A percentile compares a stretch with the other conserved stretches of the same genome.
Conservation (phyloP, 2,888 invertebrate genomes). For the Orthonychiurus folsomi region DNA sequence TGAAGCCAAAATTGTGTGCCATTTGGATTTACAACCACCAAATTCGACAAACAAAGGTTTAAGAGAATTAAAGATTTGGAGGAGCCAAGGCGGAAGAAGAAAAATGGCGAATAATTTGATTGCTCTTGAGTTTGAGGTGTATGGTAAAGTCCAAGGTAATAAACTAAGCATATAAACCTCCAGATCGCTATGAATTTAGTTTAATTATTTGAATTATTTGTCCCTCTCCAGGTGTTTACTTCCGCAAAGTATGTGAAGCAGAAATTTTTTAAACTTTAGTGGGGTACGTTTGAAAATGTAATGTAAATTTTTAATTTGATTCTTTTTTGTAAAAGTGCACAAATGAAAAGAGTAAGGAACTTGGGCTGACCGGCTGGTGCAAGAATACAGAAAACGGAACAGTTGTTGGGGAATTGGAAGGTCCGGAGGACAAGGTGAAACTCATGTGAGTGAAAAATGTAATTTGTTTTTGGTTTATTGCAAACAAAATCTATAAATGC, state of each 20-base stretch:
- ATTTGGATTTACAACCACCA: not conserved
- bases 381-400: slow-evolving; percentile 60
- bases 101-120: slow-evolving; percentile 10
- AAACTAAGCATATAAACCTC: not conserved
- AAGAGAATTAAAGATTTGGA: too few relatives aligned
- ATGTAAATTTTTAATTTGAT: slow-evolving; percentile 6
- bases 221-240: slow-evolving; percentile 33
- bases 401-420: slow-evolving; percentile 60
- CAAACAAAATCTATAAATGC: too few relatives aligned
- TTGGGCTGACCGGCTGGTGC: slow-evolving; percentile 63
- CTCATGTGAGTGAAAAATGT: slow-evolving; percentile 48
- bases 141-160: slow-evolving; percentile 35
- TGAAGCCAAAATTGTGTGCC: too few relatives aligned
- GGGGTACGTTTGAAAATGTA: not conserved
- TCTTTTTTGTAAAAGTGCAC: slow-evolving; percentile 51
- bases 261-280: not conserved
- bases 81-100: too few relatives aligned
- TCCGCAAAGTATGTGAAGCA: slow-evolving; percentile 29
- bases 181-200: slow-evolving; percentile 4
- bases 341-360: slow-evolving; percentile 54
- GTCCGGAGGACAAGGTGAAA: slow-evolving; percentile 52
- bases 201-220: not conserved
- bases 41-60: too few relatives aligned
- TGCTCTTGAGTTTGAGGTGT: slow-evolving; percentile 33
- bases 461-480: slow-evolving; percentile 4